Conservation (phyloP, 2,888 invertebrate genomes). For the Dasysyrphus tricinctus region DNA sequence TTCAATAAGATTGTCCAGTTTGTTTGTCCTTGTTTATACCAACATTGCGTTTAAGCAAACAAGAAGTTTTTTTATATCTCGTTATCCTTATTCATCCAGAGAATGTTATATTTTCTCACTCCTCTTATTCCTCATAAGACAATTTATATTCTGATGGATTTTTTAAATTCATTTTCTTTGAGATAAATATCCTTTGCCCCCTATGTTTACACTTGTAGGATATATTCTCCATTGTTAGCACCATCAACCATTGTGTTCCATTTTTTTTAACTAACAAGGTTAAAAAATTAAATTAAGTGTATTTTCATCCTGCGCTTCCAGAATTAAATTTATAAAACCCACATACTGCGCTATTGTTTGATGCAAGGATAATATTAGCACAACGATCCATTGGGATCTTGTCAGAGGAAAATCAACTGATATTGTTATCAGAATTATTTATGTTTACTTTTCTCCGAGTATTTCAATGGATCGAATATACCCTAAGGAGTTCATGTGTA, state of each 20-base stretch:
- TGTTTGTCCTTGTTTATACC: conserved; percentile 56
- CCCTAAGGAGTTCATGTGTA: conserved; percentile 51
- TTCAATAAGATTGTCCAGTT: conserved; percentile 66
- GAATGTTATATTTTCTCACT: conserved; percentile 67
- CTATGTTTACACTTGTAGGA: conserved; percentile 73
- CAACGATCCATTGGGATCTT: conserved; percentile 65
- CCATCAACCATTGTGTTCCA: conserved; percentile 39
- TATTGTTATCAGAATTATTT: conserved; percentile 70
- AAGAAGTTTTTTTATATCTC: conserved; percentile 19
- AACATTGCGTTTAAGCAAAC: conserved; percentile 39
- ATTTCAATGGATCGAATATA: conserved; percentile 46
- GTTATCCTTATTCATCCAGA: conserved; percentile 33
- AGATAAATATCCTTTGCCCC: conserved; percentile 54
- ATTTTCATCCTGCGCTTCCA: conserved; percentile 36
- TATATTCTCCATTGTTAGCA: conserved; percentile 51
- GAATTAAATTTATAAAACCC: conserved; percentile 48
- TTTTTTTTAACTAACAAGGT: conserved; percentile 63
- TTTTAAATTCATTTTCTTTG: conserved; percentile 29
- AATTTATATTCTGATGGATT: conserved; percentile 32
- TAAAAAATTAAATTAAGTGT: conserved; percentile 72
- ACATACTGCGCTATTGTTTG: conserved; percentile 67
- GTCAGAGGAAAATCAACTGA: conserved; percentile 71
- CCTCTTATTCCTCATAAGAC: conserved; percentile 49
- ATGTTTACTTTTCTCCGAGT: conserved; percentile 68
- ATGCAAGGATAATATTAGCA: conserved; percentile 71